Conservation (phyloP, 2,888 invertebrate genomes). For the Frankliniella intonsa region DNA sequence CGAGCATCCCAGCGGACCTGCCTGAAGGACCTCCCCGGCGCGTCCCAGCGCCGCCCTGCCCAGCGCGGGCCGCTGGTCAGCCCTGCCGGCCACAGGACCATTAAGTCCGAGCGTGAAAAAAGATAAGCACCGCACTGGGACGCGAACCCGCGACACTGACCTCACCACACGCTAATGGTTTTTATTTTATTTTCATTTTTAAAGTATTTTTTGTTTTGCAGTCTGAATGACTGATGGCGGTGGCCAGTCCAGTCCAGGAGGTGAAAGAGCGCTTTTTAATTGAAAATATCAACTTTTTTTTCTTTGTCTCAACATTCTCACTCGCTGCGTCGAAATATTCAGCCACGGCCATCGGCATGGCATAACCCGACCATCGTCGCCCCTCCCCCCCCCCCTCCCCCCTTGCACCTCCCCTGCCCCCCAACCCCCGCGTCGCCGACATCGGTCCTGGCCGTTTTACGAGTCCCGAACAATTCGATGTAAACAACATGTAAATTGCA, state of each 20-base stretch:
- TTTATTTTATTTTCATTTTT: too few relatives aligned
- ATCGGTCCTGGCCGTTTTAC: not conserved
- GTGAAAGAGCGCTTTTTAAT: too few relatives aligned
- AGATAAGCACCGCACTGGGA: not conserved
- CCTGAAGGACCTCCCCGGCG: slow-evolving; percentile 1
- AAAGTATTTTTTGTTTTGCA: too few relatives aligned
- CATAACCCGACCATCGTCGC: not conserved
- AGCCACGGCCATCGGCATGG: not conserved
- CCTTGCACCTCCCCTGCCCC: not conserved
- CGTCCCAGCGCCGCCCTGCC: not conserved
- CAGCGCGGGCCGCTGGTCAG: not conserved
- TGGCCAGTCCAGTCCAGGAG: too few relatives aligned
- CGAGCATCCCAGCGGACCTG: not conserved
- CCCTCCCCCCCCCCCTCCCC: not conserved
- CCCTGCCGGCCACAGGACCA: not conserved
- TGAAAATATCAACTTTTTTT: too few relatives aligned
- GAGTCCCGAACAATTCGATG: not conserved
- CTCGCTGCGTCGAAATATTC: too few relatives aligned
- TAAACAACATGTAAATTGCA: slow-evolving; percentile 25
- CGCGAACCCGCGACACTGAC: not conserved
- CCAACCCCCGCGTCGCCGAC: not conserved
- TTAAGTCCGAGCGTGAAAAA: not conserved
- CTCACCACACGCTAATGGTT: too few relatives aligned
- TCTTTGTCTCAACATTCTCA: too few relatives aligned
- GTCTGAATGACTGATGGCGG: too few relatives aligned